Base-by-base conservation (phyloP, 2,797 vertebrate species). In the Thamnophis elegans region DNA sequence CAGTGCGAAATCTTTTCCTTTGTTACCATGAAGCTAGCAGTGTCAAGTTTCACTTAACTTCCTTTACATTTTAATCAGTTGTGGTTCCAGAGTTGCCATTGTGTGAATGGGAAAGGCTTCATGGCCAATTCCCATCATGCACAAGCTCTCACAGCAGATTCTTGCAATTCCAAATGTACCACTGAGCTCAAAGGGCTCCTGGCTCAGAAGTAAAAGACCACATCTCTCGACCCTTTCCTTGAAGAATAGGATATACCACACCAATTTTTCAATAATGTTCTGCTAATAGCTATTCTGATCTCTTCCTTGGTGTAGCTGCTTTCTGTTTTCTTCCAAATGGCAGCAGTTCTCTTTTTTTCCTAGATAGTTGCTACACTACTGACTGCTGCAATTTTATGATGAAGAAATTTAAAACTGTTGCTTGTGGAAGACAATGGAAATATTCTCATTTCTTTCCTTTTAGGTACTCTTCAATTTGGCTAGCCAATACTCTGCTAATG, bases 401-500 rank as follows among this genome's bases (percentile, higher is more conserved):
- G n/a, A 36, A 47, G 68, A 2, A 85, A 89, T 85, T 88, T 42
- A 42, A 91, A 53, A 2, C 90, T 53, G 9, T 94, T 94, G 18
- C 14, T 94, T n/a, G 78, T 94, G 16, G 94, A 90, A 90, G 25
- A 93, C 47, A 5, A n/a, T 78, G 1, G 0, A 10, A 92, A 22
- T 90, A 0, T 91, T 92, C 1, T 94, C 92, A 91, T 91, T 89
- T 90, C 85, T n/a, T 87, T 90, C 96, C 94, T 85, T 94, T 88
- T 95, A 99, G 99, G 99, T 99, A 95, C 97, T 99, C 92, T 98
- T 99, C 93, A 99, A 99, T 96, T 98, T 99, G 94, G 99, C 99
- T 91, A 98, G 98, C 97, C 99, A 99, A 28, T 99, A 99, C 92
- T 98, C 97, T 89, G 99, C 98, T 95, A 99, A 99, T 96, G 99